Conservation (phyloP, 2,888 invertebrate genomes). For the Ectemnius continuus region DNA sequence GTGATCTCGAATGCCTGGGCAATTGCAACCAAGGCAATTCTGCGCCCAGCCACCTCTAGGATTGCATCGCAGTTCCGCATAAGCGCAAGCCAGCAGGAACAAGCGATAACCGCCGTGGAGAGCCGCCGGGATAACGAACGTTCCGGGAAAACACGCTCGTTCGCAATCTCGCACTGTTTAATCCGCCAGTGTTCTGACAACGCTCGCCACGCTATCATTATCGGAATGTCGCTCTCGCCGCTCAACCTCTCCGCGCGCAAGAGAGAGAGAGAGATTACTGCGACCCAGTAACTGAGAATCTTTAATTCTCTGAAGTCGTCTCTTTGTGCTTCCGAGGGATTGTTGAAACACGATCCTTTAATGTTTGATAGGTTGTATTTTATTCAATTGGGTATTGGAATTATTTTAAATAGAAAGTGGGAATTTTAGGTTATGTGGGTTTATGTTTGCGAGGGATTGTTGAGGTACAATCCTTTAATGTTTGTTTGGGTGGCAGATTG, state of each 20-base stretch:
- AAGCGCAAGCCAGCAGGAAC: not conserved
- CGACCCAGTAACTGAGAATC: conserved; percentile 32
- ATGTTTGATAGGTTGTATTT: no score
- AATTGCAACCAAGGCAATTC: conserved; percentile 2
- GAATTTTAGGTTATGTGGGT: no score
- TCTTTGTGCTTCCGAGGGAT: no score
- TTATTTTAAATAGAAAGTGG: no score
- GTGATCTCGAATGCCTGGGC: no score
- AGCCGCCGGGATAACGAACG: conserved; percentile 12
- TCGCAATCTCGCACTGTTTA: conserved; percentile 45
- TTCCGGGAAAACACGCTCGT: conserved; percentile 21
- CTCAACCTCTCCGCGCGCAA: not conserved
- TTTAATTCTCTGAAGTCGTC: conserved; percentile 20
- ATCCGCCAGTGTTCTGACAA: conserved; percentile 34
- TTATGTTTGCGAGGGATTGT: no score
- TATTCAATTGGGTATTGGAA: no score
- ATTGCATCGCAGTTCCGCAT: not conserved
- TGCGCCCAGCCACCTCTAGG: not conserved
- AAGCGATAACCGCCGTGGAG: not conserved
- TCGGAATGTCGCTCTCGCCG: conserved; percentile 15
- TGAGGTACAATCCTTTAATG: no score
- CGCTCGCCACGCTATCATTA: conserved; percentile 33
- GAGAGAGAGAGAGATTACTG: conserved; percentile 26
- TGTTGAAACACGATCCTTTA: no score
- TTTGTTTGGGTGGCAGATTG: no score